phyloP scores from a whole-genome alignment of 2,888 invertebrate species.

The Drosophila phalerata region DNA sequence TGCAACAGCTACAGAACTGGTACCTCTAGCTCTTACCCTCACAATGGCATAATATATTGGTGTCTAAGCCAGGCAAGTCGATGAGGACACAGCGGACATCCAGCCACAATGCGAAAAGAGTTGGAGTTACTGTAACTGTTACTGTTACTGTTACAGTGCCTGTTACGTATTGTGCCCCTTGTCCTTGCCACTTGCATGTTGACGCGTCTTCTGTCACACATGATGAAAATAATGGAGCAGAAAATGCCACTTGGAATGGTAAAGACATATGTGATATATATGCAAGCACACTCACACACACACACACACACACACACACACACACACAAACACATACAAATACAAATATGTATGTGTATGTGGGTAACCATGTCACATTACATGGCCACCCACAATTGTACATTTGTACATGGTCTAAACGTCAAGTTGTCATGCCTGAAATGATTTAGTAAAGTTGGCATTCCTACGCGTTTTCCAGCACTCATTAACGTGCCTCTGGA shows the following conservation, averaged over 20 bases:
- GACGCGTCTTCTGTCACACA: constrained; percentile 79
- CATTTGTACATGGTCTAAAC: constrained; percentile 42
- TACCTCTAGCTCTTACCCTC: constrained; percentile 24
- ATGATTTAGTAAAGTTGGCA: constrained; percentile 75
- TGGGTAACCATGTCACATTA: neutral
- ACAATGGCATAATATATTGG: constrained; percentile 67
- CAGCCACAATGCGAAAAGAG: constrained; percentile 44
- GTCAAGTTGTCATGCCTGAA: constrained; percentile 62
- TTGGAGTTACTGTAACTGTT: constrained; percentile 44
- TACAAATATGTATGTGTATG: no score
- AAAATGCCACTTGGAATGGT: constrained; percentile 77
- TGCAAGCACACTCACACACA: neutral
- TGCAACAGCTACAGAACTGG: constrained; percentile 36
- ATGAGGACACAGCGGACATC: constrained; percentile 2
- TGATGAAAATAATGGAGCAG: constrained; percentile 81
- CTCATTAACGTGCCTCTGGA: constrained; percentile 57
- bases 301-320: neutral
- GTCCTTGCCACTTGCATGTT: constrained; percentile 69
- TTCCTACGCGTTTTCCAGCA: constrained; percentile 64
- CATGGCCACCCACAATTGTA: constrained; percentile 13
- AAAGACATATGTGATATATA: constrained; percentile 55
- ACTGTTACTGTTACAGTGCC: constrained; percentile 50
- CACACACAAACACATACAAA: neutral
- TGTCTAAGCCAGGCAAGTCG: constrained; percentile 53
- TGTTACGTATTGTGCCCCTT: constrained; percentile 55